Percentiles rank a stretch among this genome's conserved stretches.
Evolutionary conservation across 1,140 invertebrate species (phyloP).

Genomic region (Himalopsyche phryganea): DNA sequence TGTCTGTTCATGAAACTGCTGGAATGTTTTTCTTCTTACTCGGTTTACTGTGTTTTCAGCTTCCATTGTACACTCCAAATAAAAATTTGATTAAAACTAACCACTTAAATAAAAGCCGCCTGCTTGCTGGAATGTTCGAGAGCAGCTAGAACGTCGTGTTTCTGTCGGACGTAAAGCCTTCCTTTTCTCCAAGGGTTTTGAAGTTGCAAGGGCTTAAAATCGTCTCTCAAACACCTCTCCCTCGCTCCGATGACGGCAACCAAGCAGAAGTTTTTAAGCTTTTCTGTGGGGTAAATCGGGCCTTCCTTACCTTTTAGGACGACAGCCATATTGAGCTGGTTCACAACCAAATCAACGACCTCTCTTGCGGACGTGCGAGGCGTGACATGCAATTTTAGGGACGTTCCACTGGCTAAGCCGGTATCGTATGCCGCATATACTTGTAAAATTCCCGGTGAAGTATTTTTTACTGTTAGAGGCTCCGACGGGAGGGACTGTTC

Average conservation of each 20-base stretch:
- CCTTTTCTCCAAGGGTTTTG: conserved; percentile 96
- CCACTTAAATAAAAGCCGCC: conserved; percentile 55
- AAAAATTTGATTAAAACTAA: no score
- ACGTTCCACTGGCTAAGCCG: conserved; percentile 85
- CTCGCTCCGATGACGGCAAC: conserved; percentile 91
- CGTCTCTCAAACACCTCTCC: conserved; percentile 86
- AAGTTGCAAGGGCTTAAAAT: conserved; percentile 86
- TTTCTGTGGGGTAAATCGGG: conserved; percentile 77
- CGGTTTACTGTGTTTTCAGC: no score
- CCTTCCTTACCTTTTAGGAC: conserved; percentile 80
- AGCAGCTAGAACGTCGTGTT: conserved; percentile 82
- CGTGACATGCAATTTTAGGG: conserved; percentile 88
- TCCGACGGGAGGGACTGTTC: conserved; percentile 26
- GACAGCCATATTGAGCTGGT: conserved; percentile 90
- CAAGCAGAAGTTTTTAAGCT: conserved; percentile 83
- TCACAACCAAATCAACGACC: conserved; percentile 90
- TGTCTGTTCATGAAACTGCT: no score
- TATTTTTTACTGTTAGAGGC: conserved; percentile 28
- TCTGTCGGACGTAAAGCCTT: conserved; percentile 83
- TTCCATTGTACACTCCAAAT: no score
- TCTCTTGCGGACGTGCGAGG: conserved; percentile 85
- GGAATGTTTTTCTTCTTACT: no score
- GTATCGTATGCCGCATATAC: conserved; percentile 95
- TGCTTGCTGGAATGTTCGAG: conserved; percentile 79
- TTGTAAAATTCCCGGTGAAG: conserved; percentile 63